Conservation (phyloP, 2,797 vertebrate species). For the Pachyuromys duprasi region DNA sequence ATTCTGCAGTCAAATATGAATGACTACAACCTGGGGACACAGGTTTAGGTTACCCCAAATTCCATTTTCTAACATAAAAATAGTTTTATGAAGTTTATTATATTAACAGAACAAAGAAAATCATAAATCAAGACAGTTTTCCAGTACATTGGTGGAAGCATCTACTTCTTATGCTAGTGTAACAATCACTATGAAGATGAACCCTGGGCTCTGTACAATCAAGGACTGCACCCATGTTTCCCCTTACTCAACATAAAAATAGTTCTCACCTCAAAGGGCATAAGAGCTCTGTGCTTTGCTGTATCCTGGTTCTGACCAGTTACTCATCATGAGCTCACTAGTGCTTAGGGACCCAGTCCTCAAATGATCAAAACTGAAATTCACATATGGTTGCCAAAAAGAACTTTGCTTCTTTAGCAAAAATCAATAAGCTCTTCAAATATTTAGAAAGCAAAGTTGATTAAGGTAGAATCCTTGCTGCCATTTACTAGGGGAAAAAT, state of each 20-base stretch:
- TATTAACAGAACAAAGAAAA: too few species aligned
- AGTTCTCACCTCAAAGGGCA: background rate
- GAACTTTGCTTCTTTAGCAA: background rate
- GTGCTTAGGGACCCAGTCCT: background rate
- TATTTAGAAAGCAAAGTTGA: background rate
- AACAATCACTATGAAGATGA: background rate
- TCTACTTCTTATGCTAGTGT: background rate
- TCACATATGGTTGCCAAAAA: background rate
- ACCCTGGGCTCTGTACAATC: background rate
- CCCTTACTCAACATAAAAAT: background rate
- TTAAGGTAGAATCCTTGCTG: background rate
- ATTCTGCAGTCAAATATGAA: too few species aligned
- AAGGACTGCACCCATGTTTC: background rate
- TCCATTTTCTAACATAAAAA: too few species aligned
- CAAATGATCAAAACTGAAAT: conserved; percentile 28
- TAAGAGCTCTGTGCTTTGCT: background rate
- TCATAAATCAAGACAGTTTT: too few species aligned
- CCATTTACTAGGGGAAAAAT: conserved; percentile 45
- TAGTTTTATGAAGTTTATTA: too few species aligned
- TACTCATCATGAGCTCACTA: background rate
- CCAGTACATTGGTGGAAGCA: too few species aligned
- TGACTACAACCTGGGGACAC: too few species aligned
- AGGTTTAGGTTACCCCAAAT: too few species aligned
- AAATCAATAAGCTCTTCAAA: conserved; percentile 58
- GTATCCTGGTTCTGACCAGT: background rate